Base-by-base conservation (phyloP, 2,797 vertebrate genomes). In the Silurus lanzhouensis region DNA sequence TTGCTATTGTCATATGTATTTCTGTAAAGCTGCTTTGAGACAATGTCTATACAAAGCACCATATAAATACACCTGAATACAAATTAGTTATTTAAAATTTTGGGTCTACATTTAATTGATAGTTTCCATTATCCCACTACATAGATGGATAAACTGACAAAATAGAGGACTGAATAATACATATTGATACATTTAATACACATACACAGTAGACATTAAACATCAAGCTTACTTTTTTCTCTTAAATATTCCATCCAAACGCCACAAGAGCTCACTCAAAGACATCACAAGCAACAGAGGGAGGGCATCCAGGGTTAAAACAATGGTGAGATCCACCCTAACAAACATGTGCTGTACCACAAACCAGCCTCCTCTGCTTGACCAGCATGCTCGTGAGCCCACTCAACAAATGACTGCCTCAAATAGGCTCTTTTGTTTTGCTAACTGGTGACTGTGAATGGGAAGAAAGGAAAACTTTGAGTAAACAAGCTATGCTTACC, bases 401-500 rank as follows among this genome's bases (percentile, higher is more conserved):
- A 94, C 95, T 95, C 93, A 31, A 89, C 91, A 92, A 92, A 93
- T 89, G 92, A 93, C 90, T 90, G 86, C 91, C 90, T 94, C 94
- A 95, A 38, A 38, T 93, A 94, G 94, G 85, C 89, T 46, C 93
- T 83, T 92, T 95, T 95, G 94, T 96, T 91, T 93, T 90, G 85
- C 87, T 92, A 92, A 94, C 93, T 91, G 91, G 90, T 92, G 90
- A 91, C 91, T 92, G 91, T 91, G 91, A 90, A 93, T 88, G 87
- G 91, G 91, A 93, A 92, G 91, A 90, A 91, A 92, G 90, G 90
- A 89, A 86, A 89, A 92, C 91, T 93, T 94, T 95, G 93, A 94
- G 93, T 95, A 94, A 95, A 94, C 95, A 95, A 93, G 92, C 91
- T 87, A 84, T 87, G 92, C 92, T 93, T 93, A 92, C 92, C 93